Conservation (phyloP, 2,113 vertebrate species). For the Tetraodon nigroviridis region DNA sequence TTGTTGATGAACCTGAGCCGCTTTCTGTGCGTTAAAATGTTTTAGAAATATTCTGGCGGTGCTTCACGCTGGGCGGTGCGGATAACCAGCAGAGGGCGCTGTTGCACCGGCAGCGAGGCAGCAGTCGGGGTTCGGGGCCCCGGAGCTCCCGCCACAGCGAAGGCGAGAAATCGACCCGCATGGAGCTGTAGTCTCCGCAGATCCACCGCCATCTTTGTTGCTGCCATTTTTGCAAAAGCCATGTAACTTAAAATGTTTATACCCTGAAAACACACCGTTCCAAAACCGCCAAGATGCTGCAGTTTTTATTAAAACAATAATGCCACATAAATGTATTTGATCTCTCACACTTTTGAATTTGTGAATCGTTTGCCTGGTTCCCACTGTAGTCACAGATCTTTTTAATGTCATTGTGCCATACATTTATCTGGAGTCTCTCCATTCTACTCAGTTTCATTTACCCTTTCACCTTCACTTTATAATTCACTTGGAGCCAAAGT, state of each 20-base stretch:
- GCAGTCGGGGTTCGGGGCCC: conserved; percentile 7
- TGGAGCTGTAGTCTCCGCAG: conserved; percentile 20
- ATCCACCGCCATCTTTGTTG: conserved; percentile 59
- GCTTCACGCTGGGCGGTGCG: background rate
- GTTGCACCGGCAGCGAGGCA: conserved; percentile 44
- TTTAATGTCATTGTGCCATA: background rate
- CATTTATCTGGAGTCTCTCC: conserved; percentile 1
- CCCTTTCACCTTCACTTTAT: conserved; percentile 22
- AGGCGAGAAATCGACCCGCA: conserved; percentile 28
- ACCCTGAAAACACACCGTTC: background rate
- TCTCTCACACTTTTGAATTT: background rate
- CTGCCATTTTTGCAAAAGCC: conserved; percentile 37
- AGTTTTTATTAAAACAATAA: too few relatives aligned
- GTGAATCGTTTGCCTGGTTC: conserved; percentile 3
- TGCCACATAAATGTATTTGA: too few relatives aligned
- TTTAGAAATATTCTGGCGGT: background rate
- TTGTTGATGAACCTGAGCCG: background rate
- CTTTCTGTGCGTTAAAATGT: background rate
- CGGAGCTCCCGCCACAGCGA: conserved; percentile 7
- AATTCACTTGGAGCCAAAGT: conserved; percentile 32
- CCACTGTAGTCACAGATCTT: background rate
- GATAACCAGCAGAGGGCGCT: conserved; percentile 63
- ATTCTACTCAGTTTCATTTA: conserved; percentile 14
- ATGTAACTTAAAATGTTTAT: conserved; percentile 4
- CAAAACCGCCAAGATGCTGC: background rate